A percentile compares a stretch with the other conserved stretches of the same genome.
These are phyloP conservation scores for Ctenicera cuprea DNA, from an alignment of 2,888 invertebrate species.

Conservation along the genomic window DNA sequence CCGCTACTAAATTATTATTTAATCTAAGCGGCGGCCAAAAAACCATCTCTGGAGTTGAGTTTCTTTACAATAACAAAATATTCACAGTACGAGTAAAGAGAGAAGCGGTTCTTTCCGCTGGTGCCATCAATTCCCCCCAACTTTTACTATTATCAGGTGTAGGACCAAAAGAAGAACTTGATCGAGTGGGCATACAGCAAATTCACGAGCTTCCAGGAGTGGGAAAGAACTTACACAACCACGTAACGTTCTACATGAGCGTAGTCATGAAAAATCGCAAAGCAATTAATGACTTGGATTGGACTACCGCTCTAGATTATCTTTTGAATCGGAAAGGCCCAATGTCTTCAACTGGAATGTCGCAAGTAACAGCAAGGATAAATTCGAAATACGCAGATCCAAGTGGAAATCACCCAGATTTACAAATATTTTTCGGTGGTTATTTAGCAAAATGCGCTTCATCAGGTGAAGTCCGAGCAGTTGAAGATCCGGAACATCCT, in stretches of 20 bases:
- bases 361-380: constrained; percentile 80
- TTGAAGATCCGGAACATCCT: constrained; percentile 67
- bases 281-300: constrained; percentile 76
- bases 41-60: constrained; percentile 78
- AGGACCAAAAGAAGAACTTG: constrained; percentile 78
- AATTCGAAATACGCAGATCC: constrained; percentile 78
- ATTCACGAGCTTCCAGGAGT: constrained; percentile 81
- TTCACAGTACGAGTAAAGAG: constrained; percentile 73
- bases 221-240: constrained; percentile 82
- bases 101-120: constrained; percentile 79
- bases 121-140: constrained; percentile 81
- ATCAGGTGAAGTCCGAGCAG: constrained; percentile 72
- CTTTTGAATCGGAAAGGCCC: constrained; percentile 78
- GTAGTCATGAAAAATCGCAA: constrained; percentile 75
- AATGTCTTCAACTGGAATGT: constrained; percentile 79
- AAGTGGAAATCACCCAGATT: constrained; percentile 78
- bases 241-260: constrained; percentile 78
- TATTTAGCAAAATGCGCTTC: constrained; percentile 78
- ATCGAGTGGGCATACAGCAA: constrained; percentile 76
- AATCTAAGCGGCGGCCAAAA: constrained; percentile 71
- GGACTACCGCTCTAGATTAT: constrained; percentile 79
- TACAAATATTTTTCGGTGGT: constrained; percentile 81
- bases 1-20: constrained; percentile 75
- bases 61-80: constrained; percentile 74
- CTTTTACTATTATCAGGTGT: constrained; percentile 80